phyloP scores from a whole-genome alignment of 2,113 vertebrate genomes.

The Planiliza haematocheilus region DNA sequence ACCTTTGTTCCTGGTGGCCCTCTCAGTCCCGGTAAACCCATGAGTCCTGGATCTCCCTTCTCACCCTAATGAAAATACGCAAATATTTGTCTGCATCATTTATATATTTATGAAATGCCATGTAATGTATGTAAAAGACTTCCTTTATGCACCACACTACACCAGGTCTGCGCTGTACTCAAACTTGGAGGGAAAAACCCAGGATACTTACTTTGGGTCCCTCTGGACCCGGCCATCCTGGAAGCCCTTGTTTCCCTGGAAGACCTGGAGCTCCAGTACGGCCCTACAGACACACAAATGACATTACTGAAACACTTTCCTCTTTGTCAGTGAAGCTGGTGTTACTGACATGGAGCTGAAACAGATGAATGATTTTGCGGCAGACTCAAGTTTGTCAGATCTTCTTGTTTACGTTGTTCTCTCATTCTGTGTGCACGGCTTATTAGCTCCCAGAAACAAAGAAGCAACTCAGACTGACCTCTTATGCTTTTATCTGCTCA shows the following conservation, averaged over 20 bases:
- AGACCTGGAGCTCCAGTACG: conserved; percentile 90
- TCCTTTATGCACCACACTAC: background rate
- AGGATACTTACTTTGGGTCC: conserved; percentile 85
- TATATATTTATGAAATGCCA: background rate
- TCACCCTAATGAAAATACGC: conserved; percentile 85
- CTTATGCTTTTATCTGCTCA: background rate
- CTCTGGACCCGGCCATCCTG: conserved; percentile 88
- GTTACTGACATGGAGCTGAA: background rate
- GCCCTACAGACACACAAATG: conserved; percentile 81
- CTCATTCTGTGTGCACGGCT: too few relatives aligned
- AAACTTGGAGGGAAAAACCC: background rate
- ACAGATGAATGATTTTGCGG: background rate
- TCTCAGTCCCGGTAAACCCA: conserved; percentile 92
- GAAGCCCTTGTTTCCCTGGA: conserved; percentile 89
- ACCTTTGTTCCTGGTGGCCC: conserved; percentile 95
- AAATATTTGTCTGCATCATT: background rate
- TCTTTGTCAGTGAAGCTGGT: too few relatives aligned
- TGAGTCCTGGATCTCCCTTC: conserved; percentile 93
- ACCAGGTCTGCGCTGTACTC: background rate
- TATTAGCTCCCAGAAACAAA: background rate
- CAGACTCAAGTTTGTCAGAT: background rate
- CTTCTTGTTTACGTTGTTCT: too few relatives aligned
- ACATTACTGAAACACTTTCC: background rate
- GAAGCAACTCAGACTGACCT: background rate
- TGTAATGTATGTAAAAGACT: background rate